phyloP scores from a whole-genome alignment of 2,888 invertebrate genomes.

The Campoplex nolae region DNA sequence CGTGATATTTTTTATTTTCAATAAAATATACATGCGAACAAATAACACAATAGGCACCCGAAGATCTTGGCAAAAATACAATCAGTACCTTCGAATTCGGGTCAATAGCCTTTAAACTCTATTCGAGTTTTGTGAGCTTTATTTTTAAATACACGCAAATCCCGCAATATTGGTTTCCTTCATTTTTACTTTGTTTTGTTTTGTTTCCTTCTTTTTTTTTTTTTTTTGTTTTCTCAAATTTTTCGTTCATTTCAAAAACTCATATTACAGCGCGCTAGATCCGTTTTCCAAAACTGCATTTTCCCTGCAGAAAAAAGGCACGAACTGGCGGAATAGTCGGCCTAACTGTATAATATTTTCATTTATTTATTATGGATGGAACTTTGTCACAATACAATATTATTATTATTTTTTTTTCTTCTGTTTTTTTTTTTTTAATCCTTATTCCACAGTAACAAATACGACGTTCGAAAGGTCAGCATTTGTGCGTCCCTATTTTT shows the following conservation, averaged over 20 bases:
- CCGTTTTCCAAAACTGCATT: conserved; percentile 75
- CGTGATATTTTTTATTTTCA: conserved; percentile 39
- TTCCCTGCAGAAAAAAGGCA: conserved; percentile 84
- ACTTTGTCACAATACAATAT: conserved; percentile 84
- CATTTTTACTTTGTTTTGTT: not conserved
- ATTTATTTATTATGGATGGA: conserved; percentile 84
- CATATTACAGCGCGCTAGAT: conserved; percentile 65
- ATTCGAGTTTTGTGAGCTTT: conserved; percentile 49
- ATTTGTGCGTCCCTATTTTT: conserved; percentile 27
- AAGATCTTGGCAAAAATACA: conserved; percentile 58
- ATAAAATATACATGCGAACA: conserved; percentile 50
- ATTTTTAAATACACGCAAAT: conserved; percentile 54
- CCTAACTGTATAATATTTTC: conserved; percentile 84
- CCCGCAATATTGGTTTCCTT: conserved; percentile 50
- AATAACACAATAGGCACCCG: conserved; percentile 41
- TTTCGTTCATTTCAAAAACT: conserved; percentile 25
- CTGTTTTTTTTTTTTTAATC: conserved; percentile 67
- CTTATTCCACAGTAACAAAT: conserved; percentile 72
- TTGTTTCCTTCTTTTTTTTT: not conserved
- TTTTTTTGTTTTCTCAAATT: not conserved
- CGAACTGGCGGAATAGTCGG: conserved; percentile 85
- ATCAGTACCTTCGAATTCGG: conserved; percentile 63
- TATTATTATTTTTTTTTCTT: conserved; percentile 70
- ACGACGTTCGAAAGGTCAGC: conserved; percentile 62
- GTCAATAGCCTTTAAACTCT: conserved; percentile 41